Evolutionary conservation across 2,888 invertebrate species (phyloP), one percentile per base, ranked within the genome.

Genomic region (Odontothrips loti): DNA sequence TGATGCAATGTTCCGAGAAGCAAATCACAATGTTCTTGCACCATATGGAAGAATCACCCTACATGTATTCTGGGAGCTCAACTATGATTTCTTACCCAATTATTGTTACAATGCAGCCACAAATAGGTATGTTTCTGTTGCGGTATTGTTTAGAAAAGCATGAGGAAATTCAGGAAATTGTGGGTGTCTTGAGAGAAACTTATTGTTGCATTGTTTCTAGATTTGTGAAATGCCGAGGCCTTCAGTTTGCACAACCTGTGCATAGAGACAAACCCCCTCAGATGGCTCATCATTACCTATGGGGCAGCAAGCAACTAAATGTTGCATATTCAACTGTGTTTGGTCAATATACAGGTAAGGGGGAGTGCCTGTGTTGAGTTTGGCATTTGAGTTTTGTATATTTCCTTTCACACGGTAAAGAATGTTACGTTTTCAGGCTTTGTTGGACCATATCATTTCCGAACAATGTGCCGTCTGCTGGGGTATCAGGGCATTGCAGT

Each of bases 41-140:
- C 98, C 98, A 0, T 98, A 98, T 87, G 99, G 98, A 3, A 90
- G 98, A 82, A 96, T 98, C 83, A 98, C 98, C 0, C 90, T 99
- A 75, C 99, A 99, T 87, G 97, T 98, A 0, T 99, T 99, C 89
- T 98, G 97, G 94, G 99, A 99, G 88, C 89, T 99, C 51, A 98
- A 97, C 88, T 98, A 97, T 85, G 99, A 99, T 86, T 97, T 99
- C 87, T 88, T 99, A 85, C 98, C 98, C 4, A 98, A 97, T 87
- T 99, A 98, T 88, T 98, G 98, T 87, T 99, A 97, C 88, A 99
- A 99, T 87, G 97, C 97, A 51, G 97, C 98, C 6, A 99, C 99
- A 0, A 97, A 97, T 86, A 91, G 98, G 94, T 97, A 84, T 81
- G 48, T 27, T 27, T 27, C 3, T 68, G 10, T 68, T 68, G 23